Evolutionary conservation across 2,797 vertebrate genomes (phyloP), one percentile per base, ranked within the genome.

Genomic region (Poliocrania exsul): DNA sequence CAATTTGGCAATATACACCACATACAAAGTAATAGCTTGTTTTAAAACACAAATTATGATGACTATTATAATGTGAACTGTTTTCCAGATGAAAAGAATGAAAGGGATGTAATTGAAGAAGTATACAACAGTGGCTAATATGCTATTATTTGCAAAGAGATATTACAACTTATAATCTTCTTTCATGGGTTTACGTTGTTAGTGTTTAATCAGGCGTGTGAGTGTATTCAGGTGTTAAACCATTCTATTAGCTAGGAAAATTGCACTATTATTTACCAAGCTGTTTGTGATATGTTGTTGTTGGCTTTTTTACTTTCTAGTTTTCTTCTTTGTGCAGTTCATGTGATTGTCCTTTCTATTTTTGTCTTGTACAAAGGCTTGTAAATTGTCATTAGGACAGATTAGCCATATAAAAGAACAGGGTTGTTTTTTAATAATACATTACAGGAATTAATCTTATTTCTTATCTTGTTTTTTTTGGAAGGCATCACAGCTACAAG

Each of bases 81-180:
- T 92, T 97, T 97, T 93, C 91, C 92, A 96, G 96, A 97, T 91
- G 90, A 96, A 97, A 96, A 93, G 96, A 97, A 97, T 97, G 97
- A 97, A 95, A 96, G 93, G 95, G 88, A 95, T 90, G 88, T 97
- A 97, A 97, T 97, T 97, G 97, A 95, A 96, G 96, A 96, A 90
- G 96, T 95, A 92, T 69, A 92, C 92, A 97, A 96, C 90, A 93
- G 96, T 96, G 95, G 95, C 96, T 97, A 96, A 97, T 95, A 93
- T 87, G 93, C 89, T 94, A 96, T 97, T 97, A 94, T 95, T 97
- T 89, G 94, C 89, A 94, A 96, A 96, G 95, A 96, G 96, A 95
- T 96, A 96, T 97, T 96, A 94, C 96, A 97, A 96, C 95, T 97
- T 98, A 95, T 97, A 96, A 97, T 97, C 97, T 97, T 97, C 96